Conservation (phyloP, 30 jellyfish, hydroid and myxozoan genomes). For the Clytia hemisphaerica region DNA sequence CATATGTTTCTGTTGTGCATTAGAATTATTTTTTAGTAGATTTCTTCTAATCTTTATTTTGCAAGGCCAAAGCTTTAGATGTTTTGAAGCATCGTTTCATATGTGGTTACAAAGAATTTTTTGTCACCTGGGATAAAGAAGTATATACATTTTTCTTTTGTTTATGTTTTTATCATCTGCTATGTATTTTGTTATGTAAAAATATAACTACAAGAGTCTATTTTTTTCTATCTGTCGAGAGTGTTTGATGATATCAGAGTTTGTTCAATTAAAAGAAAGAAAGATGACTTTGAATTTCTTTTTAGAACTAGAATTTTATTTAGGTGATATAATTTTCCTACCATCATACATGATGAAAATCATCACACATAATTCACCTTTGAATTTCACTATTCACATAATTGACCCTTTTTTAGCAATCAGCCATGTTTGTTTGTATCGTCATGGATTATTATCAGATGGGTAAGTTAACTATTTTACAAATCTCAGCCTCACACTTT, state of each 20-base stretch:
- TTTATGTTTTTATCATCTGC: no score
- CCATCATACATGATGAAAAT: no score
- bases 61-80: conserved; percentile 79
- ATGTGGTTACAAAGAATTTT: conserved; percentile 86
- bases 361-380: no score
- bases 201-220: no score
- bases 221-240: no score
- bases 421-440: conserved; percentile 92
- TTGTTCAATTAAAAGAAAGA: no score
- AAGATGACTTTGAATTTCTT: no score
- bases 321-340: no score
- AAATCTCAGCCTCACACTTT: not conserved
- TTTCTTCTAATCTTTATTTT: not conserved
- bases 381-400: no score
- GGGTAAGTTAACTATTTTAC: conserved; percentile 33
- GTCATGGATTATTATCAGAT: conserved; percentile 79
- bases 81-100: conserved; percentile 72
- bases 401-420: conserved; percentile 39
- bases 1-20: not conserved
- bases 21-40: not conserved
- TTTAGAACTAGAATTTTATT: no score
- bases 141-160: conserved; percentile 1
- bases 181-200: no score
- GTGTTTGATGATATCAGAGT: no score
- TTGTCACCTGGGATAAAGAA: conserved; percentile 92